A percentile compares a stretch with the other conserved stretches of the same genome.
Conservation (phyloP, 2,113 vertebrate genomes). For the Pao palembangensis region DNA sequence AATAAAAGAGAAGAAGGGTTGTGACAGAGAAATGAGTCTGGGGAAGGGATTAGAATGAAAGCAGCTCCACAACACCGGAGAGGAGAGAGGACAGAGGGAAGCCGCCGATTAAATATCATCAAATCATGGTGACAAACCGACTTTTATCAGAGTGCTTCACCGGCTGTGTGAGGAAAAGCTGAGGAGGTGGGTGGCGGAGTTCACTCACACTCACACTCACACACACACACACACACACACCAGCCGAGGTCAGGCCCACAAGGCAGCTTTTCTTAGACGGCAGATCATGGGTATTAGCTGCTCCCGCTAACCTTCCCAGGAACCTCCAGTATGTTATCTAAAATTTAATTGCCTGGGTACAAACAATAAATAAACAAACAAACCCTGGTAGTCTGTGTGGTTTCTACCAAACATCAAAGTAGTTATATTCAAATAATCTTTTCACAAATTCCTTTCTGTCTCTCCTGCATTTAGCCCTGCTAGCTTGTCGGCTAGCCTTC, state of each 20-base stretch:
- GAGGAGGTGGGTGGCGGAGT: slow-evolving; percentile 1
- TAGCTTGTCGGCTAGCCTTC: too few relatives aligned
- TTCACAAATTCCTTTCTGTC: too few relatives aligned
- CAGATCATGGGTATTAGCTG: slow-evolving; percentile 56
- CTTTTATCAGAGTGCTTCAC: too few relatives aligned
- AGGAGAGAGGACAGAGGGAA: background rate
- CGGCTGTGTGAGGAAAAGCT: background rate
- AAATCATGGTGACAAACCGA: too few relatives aligned
- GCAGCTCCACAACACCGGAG: background rate
- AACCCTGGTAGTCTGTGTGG: background rate
- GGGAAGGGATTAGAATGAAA: slow-evolving; percentile 3
- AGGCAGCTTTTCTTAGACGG: slow-evolving; percentile 71
- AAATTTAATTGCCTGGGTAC: slow-evolving; percentile 37
- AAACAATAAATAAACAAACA: slow-evolving; percentile 21
- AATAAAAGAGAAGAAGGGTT: background rate
- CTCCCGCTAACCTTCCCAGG: slow-evolving; percentile 16
- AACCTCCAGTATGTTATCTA: slow-evolving; percentile 75
- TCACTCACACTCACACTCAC: background rate
- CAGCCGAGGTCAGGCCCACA: slow-evolving; percentile 34
- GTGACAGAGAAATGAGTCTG: background rate
- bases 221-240: slow-evolving; percentile 8
- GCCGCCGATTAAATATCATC: too few relatives aligned
- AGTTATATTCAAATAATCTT: too few relatives aligned
- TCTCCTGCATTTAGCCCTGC: too few relatives aligned
- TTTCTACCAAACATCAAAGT: too few relatives aligned